These are phyloP conservation scores for Micromussa lordhowensis DNA, from an alignment of 92 coral and sea anemone genomes.

Conservation along the genomic window DNA sequence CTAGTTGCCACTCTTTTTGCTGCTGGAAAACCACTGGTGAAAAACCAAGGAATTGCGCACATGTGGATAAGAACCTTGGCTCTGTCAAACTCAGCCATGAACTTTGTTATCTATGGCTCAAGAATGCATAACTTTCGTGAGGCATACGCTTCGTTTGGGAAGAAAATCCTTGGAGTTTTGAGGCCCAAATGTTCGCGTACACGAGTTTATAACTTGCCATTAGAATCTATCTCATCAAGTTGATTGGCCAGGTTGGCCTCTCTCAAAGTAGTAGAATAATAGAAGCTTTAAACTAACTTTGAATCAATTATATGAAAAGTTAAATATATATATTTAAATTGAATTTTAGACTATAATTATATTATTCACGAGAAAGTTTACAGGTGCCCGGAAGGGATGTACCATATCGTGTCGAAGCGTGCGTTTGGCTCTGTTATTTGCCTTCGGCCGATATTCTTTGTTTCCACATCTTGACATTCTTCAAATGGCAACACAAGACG, in stretches of 20 bases:
- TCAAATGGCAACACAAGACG: too few relatives aligned
- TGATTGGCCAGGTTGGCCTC: not conserved
- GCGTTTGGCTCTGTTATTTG: too few relatives aligned
- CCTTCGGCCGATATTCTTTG: too few relatives aligned
- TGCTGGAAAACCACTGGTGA: not conserved
- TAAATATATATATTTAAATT: too few relatives aligned
- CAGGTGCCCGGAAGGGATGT: too few relatives aligned
- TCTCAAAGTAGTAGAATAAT: too few relatives aligned
- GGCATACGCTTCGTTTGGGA: not conserved
- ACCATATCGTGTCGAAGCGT: too few relatives aligned
- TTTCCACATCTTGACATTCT: too few relatives aligned
- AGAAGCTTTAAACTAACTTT: too few relatives aligned
- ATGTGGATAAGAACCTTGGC: constrained; percentile 23
- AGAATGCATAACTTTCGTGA: not conserved
- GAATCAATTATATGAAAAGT: too few relatives aligned
- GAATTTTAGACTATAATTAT: too few relatives aligned
- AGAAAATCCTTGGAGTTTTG: not conserved
- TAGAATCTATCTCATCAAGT: not conserved
- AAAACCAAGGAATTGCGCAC: not conserved
- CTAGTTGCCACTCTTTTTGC: not conserved
- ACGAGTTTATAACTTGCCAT: not conserved
- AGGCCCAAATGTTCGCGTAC: not conserved
- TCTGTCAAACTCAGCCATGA: constrained; percentile 25
- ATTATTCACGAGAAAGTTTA: too few relatives aligned
- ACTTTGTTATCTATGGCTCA: not conserved